phyloP scores from a whole-genome alignment of 2,113 vertebrate genomes.

The Stictonetta naevosa region DNA sequence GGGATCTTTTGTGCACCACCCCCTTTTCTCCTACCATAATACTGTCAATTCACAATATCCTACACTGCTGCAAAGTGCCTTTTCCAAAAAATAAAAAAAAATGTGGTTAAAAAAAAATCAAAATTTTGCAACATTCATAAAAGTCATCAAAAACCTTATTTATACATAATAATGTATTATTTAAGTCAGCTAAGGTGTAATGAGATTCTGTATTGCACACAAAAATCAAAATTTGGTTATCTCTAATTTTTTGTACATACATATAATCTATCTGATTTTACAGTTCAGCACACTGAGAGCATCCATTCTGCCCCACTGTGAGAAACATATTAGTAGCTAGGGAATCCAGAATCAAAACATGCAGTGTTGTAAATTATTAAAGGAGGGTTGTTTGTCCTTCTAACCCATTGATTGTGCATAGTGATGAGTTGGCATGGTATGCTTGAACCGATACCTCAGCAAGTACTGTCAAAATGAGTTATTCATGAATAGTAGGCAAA shows the following conservation, averaged over 20 bases:
- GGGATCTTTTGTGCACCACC: background rate
- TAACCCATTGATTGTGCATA: background rate
- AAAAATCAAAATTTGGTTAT: background rate
- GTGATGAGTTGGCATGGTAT: background rate
- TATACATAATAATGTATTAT: background rate
- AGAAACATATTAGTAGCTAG: background rate
- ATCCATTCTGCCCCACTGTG: background rate
- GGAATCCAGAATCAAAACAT: background rate
- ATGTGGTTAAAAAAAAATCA: background rate
- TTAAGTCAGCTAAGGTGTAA: background rate
- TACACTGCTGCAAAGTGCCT: background rate
- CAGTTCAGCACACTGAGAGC: background rate
- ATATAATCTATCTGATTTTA: background rate
- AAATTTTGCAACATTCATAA: background rate
- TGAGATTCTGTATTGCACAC: background rate
- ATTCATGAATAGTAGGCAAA: background rate
- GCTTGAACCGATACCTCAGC: background rate
- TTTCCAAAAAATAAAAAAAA: background rate
- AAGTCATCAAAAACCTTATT: background rate
- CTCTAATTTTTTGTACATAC: background rate
- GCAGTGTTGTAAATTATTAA: background rate
- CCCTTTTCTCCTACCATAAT: background rate
- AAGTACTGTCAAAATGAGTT: background rate
- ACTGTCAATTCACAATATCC: background rate
- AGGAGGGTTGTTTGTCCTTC: background rate